Conservation (phyloP, 2,113 vertebrate species). For the Lates calcarifer region DNA sequence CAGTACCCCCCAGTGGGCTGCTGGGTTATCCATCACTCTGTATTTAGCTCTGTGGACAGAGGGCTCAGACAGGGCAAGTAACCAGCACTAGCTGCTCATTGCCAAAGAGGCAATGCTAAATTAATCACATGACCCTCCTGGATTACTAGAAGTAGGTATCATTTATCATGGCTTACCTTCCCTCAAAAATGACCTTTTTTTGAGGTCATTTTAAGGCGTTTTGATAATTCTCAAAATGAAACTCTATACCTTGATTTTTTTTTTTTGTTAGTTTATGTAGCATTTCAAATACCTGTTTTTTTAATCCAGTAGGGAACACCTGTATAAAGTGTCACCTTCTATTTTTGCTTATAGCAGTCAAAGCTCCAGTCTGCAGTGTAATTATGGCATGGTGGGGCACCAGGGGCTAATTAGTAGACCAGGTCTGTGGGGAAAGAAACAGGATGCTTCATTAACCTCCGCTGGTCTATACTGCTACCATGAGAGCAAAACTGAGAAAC, state of each 20-base stretch:
- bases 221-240: background rate
- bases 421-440: slow-evolving; percentile 68
- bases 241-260: background rate
- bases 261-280: background rate
- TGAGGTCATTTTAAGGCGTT: background rate
- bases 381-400: slow-evolving; percentile 69
- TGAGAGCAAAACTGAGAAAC: slow-evolving; percentile 21
- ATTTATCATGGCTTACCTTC: slow-evolving; percentile 25
- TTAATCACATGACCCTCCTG: slow-evolving; percentile 42
- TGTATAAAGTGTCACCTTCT: slow-evolving; percentile 12
- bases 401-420: slow-evolving; percentile 76
- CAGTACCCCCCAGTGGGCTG: slow-evolving; percentile 28
- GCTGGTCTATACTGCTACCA: slow-evolving; percentile 32
- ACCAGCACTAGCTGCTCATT: slow-evolving; percentile 23
- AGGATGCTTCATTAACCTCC: slow-evolving; percentile 78
- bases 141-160: slow-evolving; percentile 4
- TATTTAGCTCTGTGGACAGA: slow-evolving; percentile 47
- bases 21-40: slow-evolving; percentile 54
- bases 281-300: background rate
- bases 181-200: no score
- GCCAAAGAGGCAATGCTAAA: slow-evolving; percentile 29
- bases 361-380: slow-evolving; percentile 55
- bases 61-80: slow-evolving; percentile 1
- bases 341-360: slow-evolving; percentile 34
- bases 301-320: background rate